Percentiles rank a stretch among this genome's conserved stretches.
These are phyloP conservation scores for pig (Sus scrofa) DNA, from an alignment of 2,113 vertebrate species.

Conservation along the genomic window DNA sequence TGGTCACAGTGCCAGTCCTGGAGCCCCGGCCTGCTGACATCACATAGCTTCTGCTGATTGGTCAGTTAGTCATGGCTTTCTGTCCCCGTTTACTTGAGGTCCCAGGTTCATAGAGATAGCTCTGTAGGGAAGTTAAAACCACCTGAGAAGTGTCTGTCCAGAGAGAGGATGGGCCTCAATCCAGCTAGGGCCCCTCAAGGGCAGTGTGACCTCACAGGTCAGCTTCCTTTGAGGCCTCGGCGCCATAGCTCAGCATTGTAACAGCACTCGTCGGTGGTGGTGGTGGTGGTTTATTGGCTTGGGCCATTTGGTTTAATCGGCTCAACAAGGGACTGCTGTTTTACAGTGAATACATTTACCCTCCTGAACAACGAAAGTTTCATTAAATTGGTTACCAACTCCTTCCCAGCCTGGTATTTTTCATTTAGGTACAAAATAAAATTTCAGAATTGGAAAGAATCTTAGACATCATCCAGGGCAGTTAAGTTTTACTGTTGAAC, in stretches of 20 bases:
- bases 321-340: background rate
- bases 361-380: background rate
- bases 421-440: background rate
- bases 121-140: background rate
- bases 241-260: background rate
- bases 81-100: background rate
- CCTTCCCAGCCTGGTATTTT: background rate
- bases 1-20: background rate
- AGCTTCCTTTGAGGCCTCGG: background rate
- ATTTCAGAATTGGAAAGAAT: conserved; percentile 1
- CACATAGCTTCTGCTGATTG: background rate
- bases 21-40: background rate
- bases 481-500: conserved; percentile 13
- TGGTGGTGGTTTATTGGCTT: background rate
- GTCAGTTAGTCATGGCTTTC: background rate
- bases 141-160: background rate
- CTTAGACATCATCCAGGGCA: background rate
- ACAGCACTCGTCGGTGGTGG: background rate
- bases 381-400: background rate
- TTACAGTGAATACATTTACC: background rate
- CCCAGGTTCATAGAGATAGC: background rate
- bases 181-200: background rate
- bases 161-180: background rate
- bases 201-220: background rate
- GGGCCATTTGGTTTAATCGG: background rate